phyloP scores from a whole-genome alignment of 2,888 invertebrate genomes.

The Meteorus cinctellus region DNA sequence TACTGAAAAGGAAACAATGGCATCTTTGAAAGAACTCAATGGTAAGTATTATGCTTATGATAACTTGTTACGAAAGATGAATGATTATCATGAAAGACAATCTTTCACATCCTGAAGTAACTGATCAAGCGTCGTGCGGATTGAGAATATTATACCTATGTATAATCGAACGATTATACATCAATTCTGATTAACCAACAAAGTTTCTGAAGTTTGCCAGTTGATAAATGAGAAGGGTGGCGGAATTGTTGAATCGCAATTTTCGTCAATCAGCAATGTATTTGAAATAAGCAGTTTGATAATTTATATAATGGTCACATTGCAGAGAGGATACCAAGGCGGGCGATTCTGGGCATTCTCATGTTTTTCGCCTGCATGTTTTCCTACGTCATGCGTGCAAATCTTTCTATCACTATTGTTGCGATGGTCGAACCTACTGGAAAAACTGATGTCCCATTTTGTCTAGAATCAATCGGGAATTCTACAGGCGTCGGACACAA shows the following conservation, averaged over 20 bases:
- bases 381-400: slow-evolving; percentile 85
- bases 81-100: neutral
- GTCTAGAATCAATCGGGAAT: slow-evolving; percentile 43
- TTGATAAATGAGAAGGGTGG: too few relatives aligned
- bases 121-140: neutral
- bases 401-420: slow-evolving; percentile 79
- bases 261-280: neutral
- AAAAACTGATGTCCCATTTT: slow-evolving; percentile 53
- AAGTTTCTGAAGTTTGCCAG: too few relatives aligned
- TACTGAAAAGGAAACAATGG: slow-evolving; percentile 8
- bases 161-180: too few relatives aligned
- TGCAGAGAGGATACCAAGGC: slow-evolving; percentile 75
- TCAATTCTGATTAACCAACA: too few relatives aligned
- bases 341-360: slow-evolving; percentile 79
- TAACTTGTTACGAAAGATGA: too few relatives aligned
- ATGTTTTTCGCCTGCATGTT: slow-evolving; percentile 84
- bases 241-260: too few relatives aligned
- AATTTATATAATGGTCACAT: slow-evolving; percentile 32
- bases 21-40: slow-evolving; percentile 5
- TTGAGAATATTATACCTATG: too few relatives aligned
- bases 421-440: slow-evolving; percentile 64
- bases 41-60: slow-evolving; percentile 3
- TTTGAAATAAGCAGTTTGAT: neutral
- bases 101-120: neutral
- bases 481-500: slow-evolving; percentile 32